A percentile compares a stretch with the other conserved stretches of the same genome.
These are phyloP conservation scores for Xyrauchen texanus DNA, from an alignment of 2,113 vertebrate species.

Conservation along the genomic window DNA sequence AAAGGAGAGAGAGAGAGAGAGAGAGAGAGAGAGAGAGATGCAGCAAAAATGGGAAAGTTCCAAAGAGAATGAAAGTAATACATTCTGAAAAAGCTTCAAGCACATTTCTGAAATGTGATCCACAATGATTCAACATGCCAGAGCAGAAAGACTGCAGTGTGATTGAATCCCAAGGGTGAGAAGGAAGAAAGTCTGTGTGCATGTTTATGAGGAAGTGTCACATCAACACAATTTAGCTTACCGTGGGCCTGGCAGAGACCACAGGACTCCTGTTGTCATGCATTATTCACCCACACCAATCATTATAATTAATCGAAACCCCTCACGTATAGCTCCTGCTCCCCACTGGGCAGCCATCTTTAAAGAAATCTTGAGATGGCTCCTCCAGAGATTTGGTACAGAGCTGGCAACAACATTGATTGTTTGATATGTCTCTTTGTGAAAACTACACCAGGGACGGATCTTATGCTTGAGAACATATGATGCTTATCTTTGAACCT, in stretches of 20 bases:
- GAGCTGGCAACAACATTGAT: neutral
- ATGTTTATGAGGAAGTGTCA: slow-evolving; percentile 11
- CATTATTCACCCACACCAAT: slow-evolving; percentile 19
- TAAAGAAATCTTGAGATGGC: slow-evolving; percentile 20
- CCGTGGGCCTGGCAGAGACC: slow-evolving; percentile 16
- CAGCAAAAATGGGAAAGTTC: neutral
- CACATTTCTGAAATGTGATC: neutral
- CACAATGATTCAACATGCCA: neutral
- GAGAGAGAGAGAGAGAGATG: neutral
- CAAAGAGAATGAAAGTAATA: slow-evolving; percentile 31
- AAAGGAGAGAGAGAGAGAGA: neutral
- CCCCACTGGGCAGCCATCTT: slow-evolving; percentile 19
- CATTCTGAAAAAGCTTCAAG: neutral
- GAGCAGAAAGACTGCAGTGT: neutral
- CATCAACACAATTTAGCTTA: slow-evolving; percentile 27
- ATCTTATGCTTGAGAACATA: neutral
- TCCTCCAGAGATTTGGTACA: neutral
- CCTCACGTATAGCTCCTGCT: slow-evolving; percentile 4
- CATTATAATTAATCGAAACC: slow-evolving; percentile 17
- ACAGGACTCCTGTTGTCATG: slow-evolving; percentile 15
- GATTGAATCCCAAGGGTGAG: slow-evolving; percentile 4
- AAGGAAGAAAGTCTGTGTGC: neutral
- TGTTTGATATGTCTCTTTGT: neutral
- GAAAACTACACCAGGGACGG: neutral
- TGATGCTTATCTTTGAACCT: slow-evolving; percentile 22